phyloP scores from a whole-genome alignment of 2,888 invertebrate species.

The Synergus gifuensis region DNA sequence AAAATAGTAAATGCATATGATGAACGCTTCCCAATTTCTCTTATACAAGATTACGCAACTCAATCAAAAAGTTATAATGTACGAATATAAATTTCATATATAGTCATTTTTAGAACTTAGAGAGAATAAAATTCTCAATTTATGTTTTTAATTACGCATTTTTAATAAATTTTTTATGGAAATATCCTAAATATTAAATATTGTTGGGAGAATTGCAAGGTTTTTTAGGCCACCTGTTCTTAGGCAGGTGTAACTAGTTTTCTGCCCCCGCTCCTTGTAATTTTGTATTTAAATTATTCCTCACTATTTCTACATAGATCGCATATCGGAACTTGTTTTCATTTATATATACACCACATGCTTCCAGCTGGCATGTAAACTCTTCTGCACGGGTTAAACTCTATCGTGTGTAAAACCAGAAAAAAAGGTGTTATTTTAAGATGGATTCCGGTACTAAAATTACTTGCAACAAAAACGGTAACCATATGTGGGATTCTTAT shows the following conservation, averaged over 20 bases:
- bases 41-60: too few relatives aligned
- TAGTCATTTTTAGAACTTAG: neutral
- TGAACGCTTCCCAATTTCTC: neutral
- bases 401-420: neutral
- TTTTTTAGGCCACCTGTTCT: neutral
- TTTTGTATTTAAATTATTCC: constrained; percentile 28
- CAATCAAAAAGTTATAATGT: too few relatives aligned
- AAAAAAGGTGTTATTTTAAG: neutral
- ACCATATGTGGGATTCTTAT: neutral
- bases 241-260: constrained; percentile 11
- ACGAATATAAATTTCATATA: too few relatives aligned
- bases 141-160: too few relatives aligned
- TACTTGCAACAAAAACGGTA: neutral
- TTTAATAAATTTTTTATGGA: too few relatives aligned
- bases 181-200: too few relatives aligned
- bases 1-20: neutral
- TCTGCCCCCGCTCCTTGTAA: neutral
- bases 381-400: neutral
- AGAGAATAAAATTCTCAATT: too few relatives aligned
- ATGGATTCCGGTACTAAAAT: neutral
- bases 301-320: neutral
- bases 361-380: neutral
- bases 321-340: neutral
- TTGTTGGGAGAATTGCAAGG: neutral
- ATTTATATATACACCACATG: neutral